Evolutionary conservation across 2,797 vertebrate species (phyloP).

Genomic region (Streptopelia turtur): DNA sequence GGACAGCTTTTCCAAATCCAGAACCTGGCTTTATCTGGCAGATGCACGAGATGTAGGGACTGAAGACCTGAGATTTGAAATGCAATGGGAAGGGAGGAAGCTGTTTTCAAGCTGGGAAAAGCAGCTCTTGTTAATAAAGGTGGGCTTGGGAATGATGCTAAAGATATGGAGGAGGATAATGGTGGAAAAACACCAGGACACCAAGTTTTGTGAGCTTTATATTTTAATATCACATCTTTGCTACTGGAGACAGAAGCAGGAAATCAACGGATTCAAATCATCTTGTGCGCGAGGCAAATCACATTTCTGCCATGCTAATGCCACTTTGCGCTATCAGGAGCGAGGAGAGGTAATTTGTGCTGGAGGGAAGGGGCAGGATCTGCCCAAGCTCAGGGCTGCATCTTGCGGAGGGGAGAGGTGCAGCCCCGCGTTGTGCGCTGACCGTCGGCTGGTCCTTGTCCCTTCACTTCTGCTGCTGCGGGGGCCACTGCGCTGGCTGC

Average conservation of each 20-base stretch:
- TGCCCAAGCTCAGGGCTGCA: neutral
- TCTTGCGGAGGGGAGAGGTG: neutral
- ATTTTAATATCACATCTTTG: conserved; percentile 51
- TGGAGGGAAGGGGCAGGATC: neutral
- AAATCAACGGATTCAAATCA: neutral
- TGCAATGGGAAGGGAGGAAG: neutral
- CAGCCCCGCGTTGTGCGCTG: neutral
- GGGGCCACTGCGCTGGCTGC: conserved; percentile 53
- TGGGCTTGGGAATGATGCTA: neutral
- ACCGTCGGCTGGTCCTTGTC: accelerated
- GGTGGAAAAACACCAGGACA: neutral
- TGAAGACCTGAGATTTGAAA: neutral
- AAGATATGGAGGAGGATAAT: neutral
- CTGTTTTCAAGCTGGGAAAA: neutral
- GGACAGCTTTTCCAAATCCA: neutral
- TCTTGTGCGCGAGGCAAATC: neutral
- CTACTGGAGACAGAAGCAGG: neutral
- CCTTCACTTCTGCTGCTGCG: conserved; percentile 54
- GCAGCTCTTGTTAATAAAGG: neutral
- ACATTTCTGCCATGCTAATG: neutral
- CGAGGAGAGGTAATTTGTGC: neutral
- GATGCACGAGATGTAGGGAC: neutral
- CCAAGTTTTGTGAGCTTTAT: neutral
- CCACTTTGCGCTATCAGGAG: neutral
- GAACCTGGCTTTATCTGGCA: neutral